Percentiles rank a stretch among this genome's conserved stretches.
Evolutionary conservation across 2,797 vertebrate genomes (phyloP).

Genomic region (Xerus rutilus): DNA sequence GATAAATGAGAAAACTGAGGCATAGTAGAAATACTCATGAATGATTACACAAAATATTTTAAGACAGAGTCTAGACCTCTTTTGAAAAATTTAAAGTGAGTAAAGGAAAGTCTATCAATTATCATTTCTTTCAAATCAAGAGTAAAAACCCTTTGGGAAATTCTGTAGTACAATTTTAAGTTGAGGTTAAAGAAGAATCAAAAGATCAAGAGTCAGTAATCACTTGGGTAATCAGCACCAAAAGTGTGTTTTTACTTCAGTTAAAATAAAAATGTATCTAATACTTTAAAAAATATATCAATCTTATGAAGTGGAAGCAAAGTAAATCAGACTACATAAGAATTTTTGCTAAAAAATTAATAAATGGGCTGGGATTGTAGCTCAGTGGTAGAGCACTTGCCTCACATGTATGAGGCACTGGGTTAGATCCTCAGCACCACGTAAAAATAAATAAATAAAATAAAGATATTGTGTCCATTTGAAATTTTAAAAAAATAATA

Average conservation of each 20-base stretch:
- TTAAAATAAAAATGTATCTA: not conserved
- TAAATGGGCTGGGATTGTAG: too few relatives aligned
- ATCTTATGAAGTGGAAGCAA: not conserved
- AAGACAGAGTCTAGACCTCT: not conserved
- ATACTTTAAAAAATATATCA: not conserved
- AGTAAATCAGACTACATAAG: not conserved
- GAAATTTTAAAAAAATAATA: too few relatives aligned
- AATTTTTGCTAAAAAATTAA: not conserved
- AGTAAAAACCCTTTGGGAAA: not conserved
- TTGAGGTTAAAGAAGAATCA: not conserved
- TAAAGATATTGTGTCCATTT: too few relatives aligned
- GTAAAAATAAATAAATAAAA: too few relatives aligned
- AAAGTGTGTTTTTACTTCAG: not conserved
- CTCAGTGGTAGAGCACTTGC: too few relatives aligned
- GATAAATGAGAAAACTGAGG: not conserved
- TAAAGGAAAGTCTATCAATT: not conserved
- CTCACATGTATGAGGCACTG: too few relatives aligned
- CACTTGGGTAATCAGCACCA: too few relatives aligned
- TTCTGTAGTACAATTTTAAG: not conserved
- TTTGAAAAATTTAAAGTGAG: not conserved
- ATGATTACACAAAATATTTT: not conserved
- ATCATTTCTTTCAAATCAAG: not conserved
- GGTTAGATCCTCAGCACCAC: too few relatives aligned
- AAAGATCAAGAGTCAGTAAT: not conserved
- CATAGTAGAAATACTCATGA: not conserved